Evolutionary conservation across 2,113 vertebrate species (phyloP), one percentile per base, ranked within the genome.

Genomic region (Dryoscopus gambensis): DNA sequence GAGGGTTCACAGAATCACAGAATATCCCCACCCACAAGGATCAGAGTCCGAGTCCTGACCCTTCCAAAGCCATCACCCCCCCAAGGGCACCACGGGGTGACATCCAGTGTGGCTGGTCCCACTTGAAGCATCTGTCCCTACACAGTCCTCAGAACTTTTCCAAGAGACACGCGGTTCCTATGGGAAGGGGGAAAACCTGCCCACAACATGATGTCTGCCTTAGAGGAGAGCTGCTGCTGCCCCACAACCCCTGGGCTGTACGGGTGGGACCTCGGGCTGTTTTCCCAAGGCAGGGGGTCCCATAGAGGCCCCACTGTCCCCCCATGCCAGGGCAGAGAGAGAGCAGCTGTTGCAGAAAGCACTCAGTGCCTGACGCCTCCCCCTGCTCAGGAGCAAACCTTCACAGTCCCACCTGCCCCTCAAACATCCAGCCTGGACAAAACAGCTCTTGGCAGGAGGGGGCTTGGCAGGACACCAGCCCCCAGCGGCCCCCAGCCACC

Each of bases 111-210:
- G n/a, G 25, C 80, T 25, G 6, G 42, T 35, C 53, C 50, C 1
- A 1, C 46, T n/a, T 9, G 7, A 18, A 55, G 17, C 19, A 11
- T 28, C 40, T 31, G 12, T 7, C 17, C 42, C 33, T 27, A 2
- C 24, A 11, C 1, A 0, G 16, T 8, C 33, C 46, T 33, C 0
- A 1, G 15, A 23, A 17, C 78, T 33, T 25, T 70, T 10, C 60
- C 37, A 47, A 47, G n/a, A 56, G 31, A 19, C 6, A 10, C 35
- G 14, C 9, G 7, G 24, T 10, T 69, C 40, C 49, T 11, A 0
- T 0, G 7, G 74, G 31, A 78, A 33, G 1, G 9, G 24, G 17
- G 23, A 11, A 37, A 89, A n/a, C 11, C 25, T 25, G 23, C 35
- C 39, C 65, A 31, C 5, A 6, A 9, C 12, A 6, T 0, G 0